These are phyloP conservation scores for Leucopsar rothschildi DNA, from an alignment of 2,113 vertebrate genomes.

Conservation along the genomic window DNA sequence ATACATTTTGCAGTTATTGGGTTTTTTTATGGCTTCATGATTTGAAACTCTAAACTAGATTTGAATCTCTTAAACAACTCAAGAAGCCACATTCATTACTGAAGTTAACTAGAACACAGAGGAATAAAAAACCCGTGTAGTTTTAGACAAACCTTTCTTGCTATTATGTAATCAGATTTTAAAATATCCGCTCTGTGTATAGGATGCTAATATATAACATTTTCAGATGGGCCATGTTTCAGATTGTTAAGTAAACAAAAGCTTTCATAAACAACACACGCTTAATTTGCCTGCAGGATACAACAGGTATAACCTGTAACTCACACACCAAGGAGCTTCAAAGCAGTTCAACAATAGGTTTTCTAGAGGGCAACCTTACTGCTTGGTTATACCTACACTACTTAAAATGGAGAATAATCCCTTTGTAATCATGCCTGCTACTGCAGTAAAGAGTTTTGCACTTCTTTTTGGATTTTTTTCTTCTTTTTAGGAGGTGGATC, in stretches of 20 bases:
- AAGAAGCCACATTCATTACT: slow-evolving; percentile 38
- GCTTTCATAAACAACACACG: neutral
- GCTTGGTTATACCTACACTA: slow-evolving; percentile 44
- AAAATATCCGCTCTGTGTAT: neutral
- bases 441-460: slow-evolving; percentile 53
- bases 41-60: neutral
- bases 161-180: neutral
- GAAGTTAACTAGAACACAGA: neutral
- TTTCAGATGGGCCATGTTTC: slow-evolving; percentile 63
- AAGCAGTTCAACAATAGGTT: slow-evolving; percentile 81
- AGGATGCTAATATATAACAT: slow-evolving; percentile 29
- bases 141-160: slow-evolving; percentile 19
- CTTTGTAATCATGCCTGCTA: slow-evolving; percentile 74
- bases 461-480: neutral
- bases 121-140: neutral
- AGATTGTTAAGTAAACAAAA: slow-evolving; percentile 45
- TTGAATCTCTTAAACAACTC: slow-evolving; percentile 13
- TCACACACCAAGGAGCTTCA: slow-evolving; percentile 64
- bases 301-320: slow-evolving; percentile 29
- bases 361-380: slow-evolving; percentile 64
- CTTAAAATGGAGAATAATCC: slow-evolving; percentile 59
- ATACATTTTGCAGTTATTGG: neutral
- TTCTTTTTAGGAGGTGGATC: slow-evolving; percentile 40
- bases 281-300: neutral
- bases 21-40: neutral